Evolutionary conservation across 2,888 invertebrate genomes (phyloP), one percentile per base, ranked within the genome.

Genomic region (Apotomis betuletana): DNA sequence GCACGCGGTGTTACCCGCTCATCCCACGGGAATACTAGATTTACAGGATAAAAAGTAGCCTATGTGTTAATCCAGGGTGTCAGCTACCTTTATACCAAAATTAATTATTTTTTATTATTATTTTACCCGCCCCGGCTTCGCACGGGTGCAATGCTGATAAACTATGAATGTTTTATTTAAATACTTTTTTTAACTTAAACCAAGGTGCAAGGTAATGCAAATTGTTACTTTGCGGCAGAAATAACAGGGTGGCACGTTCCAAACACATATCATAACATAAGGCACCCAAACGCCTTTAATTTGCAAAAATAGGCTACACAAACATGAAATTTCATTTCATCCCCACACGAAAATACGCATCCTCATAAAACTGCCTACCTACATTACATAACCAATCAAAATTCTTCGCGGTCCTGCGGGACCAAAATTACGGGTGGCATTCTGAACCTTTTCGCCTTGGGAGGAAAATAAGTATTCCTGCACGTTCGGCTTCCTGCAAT

Each of bases 341-440:
- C 41, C 6, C 51, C 55, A 12, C 38, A 62, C n/a, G 51, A 46
- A 67, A 71, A 62, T 67, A 51, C 61, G n/a, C 13, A 10, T 8
- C 27, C 27, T 51, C 57, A 71, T 62, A 52, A 67, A 71, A 60
- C 54, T 10, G 51, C 51, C 36, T 15, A 63, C 52, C 58, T 57
- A n/a, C 55, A 9, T 69, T 49, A 62, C 69, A 52, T 62, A 67
- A 71, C 67, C 67, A 62, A 71, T 71, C 67, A 71, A 71, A 71
- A 71, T 71, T 62, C 70, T 38, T 36, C 58, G 6, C 44, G 15
- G 27, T 15, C 62, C 67, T 52, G 12, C 44, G 52, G 46, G 57
- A 62, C 62, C 44, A 46, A 67, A 67, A 57, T 71, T 52, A 57
- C 71, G 38, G 51, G 10, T 57, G 10, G 55, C 12, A 71, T 52